A percentile compares a stretch with the other conserved stretches of the same genome.
phyloP scores from a whole-genome alignment of 2,113 vertebrate genomes.

The Abramis brama region DNA sequence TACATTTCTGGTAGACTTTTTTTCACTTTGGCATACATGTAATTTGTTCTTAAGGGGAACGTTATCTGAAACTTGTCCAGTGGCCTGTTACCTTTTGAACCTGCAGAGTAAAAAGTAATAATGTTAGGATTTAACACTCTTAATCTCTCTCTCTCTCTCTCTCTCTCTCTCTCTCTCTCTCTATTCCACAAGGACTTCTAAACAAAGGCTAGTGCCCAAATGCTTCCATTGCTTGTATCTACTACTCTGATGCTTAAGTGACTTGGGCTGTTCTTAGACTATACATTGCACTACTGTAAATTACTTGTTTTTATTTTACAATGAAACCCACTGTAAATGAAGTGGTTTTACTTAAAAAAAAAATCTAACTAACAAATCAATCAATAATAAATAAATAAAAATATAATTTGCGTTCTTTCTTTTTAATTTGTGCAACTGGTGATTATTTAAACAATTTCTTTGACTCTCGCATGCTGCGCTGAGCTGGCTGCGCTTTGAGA shows the following conservation, averaged over 20 bases:
- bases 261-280: background rate
- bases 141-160: background rate
- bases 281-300: background rate
- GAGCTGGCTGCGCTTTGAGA: background rate
- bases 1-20: constrained; percentile 96
- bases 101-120: constrained; percentile 55
- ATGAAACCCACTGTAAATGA: background rate
- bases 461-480: background rate
- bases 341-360: background rate
- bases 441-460: background rate
- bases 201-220: background rate
- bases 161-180: background rate
- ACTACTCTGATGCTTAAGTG: background rate
- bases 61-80: constrained; percentile 93
- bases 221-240: background rate
- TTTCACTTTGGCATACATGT: constrained; percentile 98
- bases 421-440: background rate
- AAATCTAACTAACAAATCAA: background rate
- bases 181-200: background rate
- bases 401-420: background rate
- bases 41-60: constrained; percentile 94
- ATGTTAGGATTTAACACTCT: background rate
- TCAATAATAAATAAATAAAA: no score
- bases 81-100: constrained; percentile 87
- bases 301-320: background rate